Conservation (phyloP, 1,140 invertebrate species). For the Caenorhabditis latens region DNA sequence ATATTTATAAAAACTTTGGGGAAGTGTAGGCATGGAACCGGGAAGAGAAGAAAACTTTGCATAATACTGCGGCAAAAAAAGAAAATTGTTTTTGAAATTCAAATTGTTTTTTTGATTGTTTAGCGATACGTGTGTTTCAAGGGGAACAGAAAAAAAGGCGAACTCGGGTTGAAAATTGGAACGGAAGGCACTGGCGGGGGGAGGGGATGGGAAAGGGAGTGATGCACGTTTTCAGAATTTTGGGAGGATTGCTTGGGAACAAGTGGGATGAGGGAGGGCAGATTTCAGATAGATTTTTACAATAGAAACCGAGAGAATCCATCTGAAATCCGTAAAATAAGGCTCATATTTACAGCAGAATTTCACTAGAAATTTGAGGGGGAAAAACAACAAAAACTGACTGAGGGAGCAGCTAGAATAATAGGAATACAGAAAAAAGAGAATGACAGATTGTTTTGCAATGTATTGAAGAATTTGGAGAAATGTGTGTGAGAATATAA, state of each 20-base stretch:
- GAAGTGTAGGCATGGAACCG: not conserved
- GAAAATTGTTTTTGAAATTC: not conserved
- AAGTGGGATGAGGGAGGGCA: not conserved
- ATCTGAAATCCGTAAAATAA: too few relatives aligned
- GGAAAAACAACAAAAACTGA: not conserved
- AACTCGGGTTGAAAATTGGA: conserved; percentile 45
- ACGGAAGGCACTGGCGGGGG: conserved; percentile 27
- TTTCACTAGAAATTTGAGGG: not conserved
- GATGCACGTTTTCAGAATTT: not conserved
- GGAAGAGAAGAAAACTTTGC: not conserved
- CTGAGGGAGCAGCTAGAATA: not conserved
- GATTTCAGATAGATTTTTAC: too few relatives aligned
- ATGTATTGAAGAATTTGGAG: not conserved
- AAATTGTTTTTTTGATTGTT: not conserved
- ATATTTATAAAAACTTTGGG: conserved; percentile 1
- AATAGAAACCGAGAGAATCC: too few relatives aligned
- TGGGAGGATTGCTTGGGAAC: conserved; percentile 11
- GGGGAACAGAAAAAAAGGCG: not conserved
- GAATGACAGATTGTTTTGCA: conserved; percentile 1
- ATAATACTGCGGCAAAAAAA: conserved; percentile 22
- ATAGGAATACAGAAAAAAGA: conserved; percentile 5
- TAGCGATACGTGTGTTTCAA: conserved; percentile 4
- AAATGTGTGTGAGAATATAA: too few relatives aligned
- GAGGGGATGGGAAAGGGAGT: not conserved
- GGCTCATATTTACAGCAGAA: conserved; percentile 40